Evolutionary conservation across 2,888 invertebrate genomes (phyloP), one percentile per base, ranked within the genome.

Genomic region (Sinhomidia bicolor): DNA sequence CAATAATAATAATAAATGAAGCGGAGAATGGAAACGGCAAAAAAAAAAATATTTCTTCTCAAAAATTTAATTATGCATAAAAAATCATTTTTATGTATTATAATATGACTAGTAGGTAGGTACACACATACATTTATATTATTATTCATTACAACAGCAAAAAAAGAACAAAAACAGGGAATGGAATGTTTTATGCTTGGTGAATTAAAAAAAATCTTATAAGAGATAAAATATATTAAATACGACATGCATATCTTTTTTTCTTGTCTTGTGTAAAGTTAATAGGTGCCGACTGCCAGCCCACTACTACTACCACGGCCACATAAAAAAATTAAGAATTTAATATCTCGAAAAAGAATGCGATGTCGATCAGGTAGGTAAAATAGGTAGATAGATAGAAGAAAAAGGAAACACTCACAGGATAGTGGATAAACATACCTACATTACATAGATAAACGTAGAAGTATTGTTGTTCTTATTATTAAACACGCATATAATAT

Each of bases 341-440:
- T n/a, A n/a, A n/a, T 76, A 36, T 79, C 57, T 32, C 41, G 47
- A 51, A 41, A 44, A 60, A 29, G 51, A 44, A 81, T 68, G 51
- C 44, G 17, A 41, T 12, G 36, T 47, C 85, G 85, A 85, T 78
- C 85, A 65, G 60, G 85, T 85, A 85, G 85, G 85, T 85, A 85
- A 71, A 83, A 29, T 32, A 60, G 51, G 29, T 51, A 54, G 51
- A 47, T 51, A 54, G 36, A 36, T 36, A 36, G 3, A 36, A 36
- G 7, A 36, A 65, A 71, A 29, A 47, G 60, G 26, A 74, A 83
- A 83, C 79, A 60, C 36, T 57, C 36, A 79, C 36, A 36, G 1
- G 79, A n/a, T 57, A 36, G 23, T 76, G n/a, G n/a, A 17, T 44
- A 60, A 54, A 54, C 57, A 26, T n/a, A 51, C 23, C 10, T 17